phyloP scores from a whole-genome alignment of 2,797 vertebrate genomes.

The Helostoma temminkii region DNA sequence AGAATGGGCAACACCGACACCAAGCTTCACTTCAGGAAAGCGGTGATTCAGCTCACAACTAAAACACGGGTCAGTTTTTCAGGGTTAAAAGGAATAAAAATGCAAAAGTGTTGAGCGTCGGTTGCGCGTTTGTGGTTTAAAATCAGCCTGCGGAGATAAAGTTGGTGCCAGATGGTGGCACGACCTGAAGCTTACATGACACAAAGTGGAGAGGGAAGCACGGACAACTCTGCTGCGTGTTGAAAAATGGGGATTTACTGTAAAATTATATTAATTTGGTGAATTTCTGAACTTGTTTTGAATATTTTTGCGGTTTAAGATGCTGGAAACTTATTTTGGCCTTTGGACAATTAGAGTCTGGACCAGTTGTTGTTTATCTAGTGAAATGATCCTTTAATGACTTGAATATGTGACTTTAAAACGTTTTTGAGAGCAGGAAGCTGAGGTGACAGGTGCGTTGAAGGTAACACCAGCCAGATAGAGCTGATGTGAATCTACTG shows the following conservation, averaged over 20 bases:
- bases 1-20: constrained; percentile 92
- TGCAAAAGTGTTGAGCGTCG: not conserved
- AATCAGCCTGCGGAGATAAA: constrained; percentile 34
- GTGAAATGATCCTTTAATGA: not conserved
- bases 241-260: rapidly evolving
- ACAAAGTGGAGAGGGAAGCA: not conserved
- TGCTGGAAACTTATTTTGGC: rapidly evolving
- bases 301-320: not conserved
- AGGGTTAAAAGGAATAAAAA: rapidly evolving
- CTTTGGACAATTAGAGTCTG: not conserved
- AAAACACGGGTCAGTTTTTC: constrained; percentile 89
- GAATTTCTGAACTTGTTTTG: rapidly evolving
- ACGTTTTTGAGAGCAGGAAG: not conserved
- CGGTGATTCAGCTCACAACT: constrained; percentile 96
- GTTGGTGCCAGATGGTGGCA: constrained; percentile 68
- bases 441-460: constrained; percentile 47
- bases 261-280: rapidly evolving
- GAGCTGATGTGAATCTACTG: not conserved
- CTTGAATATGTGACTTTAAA: not conserved
- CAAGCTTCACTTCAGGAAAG: constrained; percentile 97
- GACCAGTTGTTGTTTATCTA: not conserved
- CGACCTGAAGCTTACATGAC: not conserved
- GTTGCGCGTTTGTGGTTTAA: constrained; percentile 11
- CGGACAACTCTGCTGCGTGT: rapidly evolving
- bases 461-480: constrained; percentile 43